These are phyloP conservation scores for Elaphurus davidianus DNA, from an alignment of 2,113 vertebrate species.

Conservation along the genomic window DNA sequence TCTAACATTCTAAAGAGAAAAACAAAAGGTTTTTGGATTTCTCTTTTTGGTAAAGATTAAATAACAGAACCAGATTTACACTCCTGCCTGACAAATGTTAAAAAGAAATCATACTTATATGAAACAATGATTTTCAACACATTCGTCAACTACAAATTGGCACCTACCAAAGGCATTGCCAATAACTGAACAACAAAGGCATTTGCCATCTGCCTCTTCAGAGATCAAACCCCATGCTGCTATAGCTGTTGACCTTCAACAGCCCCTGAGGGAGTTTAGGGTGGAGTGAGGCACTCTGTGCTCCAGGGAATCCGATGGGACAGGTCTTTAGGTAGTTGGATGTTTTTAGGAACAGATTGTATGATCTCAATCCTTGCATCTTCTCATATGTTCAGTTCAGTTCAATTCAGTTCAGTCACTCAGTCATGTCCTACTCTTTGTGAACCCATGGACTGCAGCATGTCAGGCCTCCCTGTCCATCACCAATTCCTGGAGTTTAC, in stretches of 20 bases:
- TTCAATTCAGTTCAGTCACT: not conserved
- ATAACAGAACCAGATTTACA: not conserved
- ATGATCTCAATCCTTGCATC: not conserved
- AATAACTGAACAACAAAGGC: accelerated
- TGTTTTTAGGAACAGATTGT: not conserved
- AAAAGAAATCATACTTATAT: not conserved
- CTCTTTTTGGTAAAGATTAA: not conserved
- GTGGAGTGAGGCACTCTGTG: not conserved
- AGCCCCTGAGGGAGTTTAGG: not conserved
- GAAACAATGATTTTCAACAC: not conserved
- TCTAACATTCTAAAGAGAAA: not conserved
- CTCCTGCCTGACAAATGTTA: not conserved
- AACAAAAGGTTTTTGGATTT: not conserved
- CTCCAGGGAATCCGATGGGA: not conserved
- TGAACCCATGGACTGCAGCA: not conserved
- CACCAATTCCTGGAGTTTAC: not conserved
- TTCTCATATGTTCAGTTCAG: not conserved
- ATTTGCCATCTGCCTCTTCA: accelerated
- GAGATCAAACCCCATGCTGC: not conserved
- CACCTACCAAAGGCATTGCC: not conserved
- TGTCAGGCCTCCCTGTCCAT: accelerated
- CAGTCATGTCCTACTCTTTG: not conserved
- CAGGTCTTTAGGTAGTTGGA: not conserved
- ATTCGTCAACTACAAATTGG: not conserved
- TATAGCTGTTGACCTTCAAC: not conserved